phyloP scores from a whole-genome alignment of 1,140 invertebrate species.

The Meloidogyne floridensis region DNA sequence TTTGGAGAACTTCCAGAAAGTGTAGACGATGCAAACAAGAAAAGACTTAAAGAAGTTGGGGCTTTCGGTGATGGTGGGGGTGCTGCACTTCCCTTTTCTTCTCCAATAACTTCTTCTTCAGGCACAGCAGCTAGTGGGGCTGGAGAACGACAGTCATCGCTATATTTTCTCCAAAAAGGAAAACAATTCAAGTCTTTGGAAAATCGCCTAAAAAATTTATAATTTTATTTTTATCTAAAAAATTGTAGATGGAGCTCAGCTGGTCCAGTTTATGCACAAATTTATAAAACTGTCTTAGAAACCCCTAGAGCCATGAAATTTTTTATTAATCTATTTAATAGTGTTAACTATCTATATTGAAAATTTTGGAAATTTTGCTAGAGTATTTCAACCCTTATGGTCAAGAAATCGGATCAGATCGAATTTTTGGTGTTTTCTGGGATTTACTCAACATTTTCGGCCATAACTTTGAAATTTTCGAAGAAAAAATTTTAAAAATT shows the following conservation, averaged over 20 bases:
- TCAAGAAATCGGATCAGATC: too few species aligned
- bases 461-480: too few species aligned
- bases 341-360: too few species aligned
- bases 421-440: too few species aligned
- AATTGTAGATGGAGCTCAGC: too few species aligned
- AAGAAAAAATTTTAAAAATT: too few species aligned
- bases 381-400: too few species aligned
- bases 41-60: conserved; percentile 7
- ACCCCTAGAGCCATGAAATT: too few species aligned
- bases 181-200: neutral
- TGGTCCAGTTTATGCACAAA: too few species aligned
- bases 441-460: too few species aligned
- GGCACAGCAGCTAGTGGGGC: neutral
- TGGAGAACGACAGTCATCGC: neutral
- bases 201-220: neutral
- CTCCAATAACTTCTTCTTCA: neutral
- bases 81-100: neutral
- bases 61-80: neutral
- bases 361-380: too few species aligned
- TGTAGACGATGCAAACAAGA: neutral
- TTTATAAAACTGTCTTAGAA: neutral
- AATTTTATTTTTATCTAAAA: neutral
- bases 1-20: conserved; percentile 2
- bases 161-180: neutral
- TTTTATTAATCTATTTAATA: too few species aligned